A percentile compares a stretch with the other conserved stretches of the same genome.
Conservation (phyloP, 35 echinoderm and acorn worm species). For the Lytechinus variegatus region DNA sequence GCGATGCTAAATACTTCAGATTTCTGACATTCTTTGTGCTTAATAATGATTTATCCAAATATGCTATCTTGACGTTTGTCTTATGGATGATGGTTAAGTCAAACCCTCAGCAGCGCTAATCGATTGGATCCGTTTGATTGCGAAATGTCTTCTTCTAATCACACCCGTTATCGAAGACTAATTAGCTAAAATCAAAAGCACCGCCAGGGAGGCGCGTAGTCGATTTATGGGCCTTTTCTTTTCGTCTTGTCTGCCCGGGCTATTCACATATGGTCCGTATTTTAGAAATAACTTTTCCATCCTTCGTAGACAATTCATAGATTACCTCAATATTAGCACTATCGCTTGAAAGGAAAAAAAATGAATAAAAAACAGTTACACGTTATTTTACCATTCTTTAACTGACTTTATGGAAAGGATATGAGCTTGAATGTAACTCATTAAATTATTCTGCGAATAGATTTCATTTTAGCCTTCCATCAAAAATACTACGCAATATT, state of each 20-base stretch:
- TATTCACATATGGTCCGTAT: not conserved
- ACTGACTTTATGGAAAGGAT: too few relatives aligned
- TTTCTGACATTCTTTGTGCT: not conserved
- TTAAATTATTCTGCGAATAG: too few relatives aligned
- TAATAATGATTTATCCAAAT: not conserved
- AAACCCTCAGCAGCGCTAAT: not conserved
- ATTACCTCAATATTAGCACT: too few relatives aligned
- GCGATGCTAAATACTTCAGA: not conserved
- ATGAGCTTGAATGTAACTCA: too few relatives aligned
- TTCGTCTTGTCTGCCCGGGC: not conserved
- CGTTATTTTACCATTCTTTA: too few relatives aligned
- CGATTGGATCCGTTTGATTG: conserved; percentile 1
- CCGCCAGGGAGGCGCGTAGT: not conserved
- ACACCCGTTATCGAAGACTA: not conserved
- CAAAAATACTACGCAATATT: too few relatives aligned
- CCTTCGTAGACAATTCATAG: too few relatives aligned
- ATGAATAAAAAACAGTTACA: too few relatives aligned
- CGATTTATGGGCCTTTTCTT: not conserved
- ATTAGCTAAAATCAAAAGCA: not conserved
- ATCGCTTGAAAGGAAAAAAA: too few relatives aligned
- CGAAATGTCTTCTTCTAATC: not conserved
- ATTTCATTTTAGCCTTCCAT: too few relatives aligned
- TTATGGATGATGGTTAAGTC: not conserved
- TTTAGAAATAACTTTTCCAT: too few relatives aligned
- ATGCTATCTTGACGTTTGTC: not conserved